These are phyloP conservation scores for Chaenocephalus aceratus DNA, from an alignment of 2,113 vertebrate genomes.

Conservation along the genomic window DNA sequence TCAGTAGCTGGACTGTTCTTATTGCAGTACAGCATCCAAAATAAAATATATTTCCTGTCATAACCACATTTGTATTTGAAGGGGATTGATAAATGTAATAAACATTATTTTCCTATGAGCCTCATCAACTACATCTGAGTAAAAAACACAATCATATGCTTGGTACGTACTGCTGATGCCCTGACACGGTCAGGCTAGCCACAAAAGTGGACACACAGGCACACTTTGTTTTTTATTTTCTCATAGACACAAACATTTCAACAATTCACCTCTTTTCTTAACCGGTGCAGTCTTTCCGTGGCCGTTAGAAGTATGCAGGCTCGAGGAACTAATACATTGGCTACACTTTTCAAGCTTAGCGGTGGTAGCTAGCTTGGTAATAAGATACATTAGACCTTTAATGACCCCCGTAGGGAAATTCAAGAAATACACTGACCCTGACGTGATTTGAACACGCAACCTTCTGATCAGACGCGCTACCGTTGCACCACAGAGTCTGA, in stretches of 20 bases:
- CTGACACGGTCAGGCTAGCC: neutral
- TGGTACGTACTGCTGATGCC: neutral
- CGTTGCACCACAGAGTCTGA: slow-evolving; percentile 6
- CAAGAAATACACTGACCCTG: neutral
- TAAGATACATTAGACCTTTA: no score
- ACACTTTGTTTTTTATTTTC: no score
- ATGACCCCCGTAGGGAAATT: no score
- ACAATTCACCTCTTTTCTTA: no score
- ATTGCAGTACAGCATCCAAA: neutral
- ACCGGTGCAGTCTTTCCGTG: no score
- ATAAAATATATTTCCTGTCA: neutral
- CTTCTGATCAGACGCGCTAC: slow-evolving; percentile 21
- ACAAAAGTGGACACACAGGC: no score
- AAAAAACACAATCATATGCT: neutral
- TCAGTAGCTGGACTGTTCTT: neutral
- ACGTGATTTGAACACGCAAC: slow-evolving; percentile 27
- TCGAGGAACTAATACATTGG: neutral
- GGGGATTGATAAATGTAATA: no score
- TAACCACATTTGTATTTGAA: neutral
- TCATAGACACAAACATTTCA: no score
- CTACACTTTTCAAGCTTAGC: neutral
- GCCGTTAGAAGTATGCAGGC: neutral
- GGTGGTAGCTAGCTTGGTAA: no score
- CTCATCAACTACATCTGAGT: no score
- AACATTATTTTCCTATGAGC: neutral